Percentiles rank a stretch among this genome's conserved stretches.
phyloP scores from a whole-genome alignment of 2,888 invertebrate genomes.

The Empis stercorea region DNA sequence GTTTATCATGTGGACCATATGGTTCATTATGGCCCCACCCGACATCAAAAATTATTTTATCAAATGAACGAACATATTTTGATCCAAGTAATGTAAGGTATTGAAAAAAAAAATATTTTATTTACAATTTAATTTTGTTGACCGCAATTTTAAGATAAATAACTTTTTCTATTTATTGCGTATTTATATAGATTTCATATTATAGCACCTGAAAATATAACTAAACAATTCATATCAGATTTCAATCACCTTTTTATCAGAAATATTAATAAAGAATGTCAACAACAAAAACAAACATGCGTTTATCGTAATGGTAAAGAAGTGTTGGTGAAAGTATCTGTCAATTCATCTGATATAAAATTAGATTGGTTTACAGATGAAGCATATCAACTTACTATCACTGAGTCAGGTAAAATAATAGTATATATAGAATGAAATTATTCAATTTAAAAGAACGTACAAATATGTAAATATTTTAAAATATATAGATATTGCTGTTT shows the following conservation, averaged over 20 bases:
- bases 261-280: slow-evolving; percentile 48
- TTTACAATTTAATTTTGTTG: too few relatives aligned
- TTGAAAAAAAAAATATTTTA: too few relatives aligned
- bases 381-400: slow-evolving; percentile 48
- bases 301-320: slow-evolving; percentile 38
- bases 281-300: slow-evolving; percentile 39
- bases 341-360: slow-evolving; percentile 37
- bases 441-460: too few relatives aligned
- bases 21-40: slow-evolving; percentile 62
- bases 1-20: slow-evolving; percentile 52
- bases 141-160: not conserved
- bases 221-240: slow-evolving; percentile 40
- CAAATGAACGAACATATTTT: slow-evolving; percentile 38
- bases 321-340: slow-evolving; percentile 44
- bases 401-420: slow-evolving; percentile 43
- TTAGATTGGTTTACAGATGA: slow-evolving; percentile 59
- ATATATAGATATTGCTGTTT: slow-evolving; percentile 38
- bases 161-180: not conserved
- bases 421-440: not conserved
- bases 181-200: slow-evolving; percentile 39
- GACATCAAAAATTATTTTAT: slow-evolving; percentile 37
- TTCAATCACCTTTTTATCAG: slow-evolving; percentile 43
- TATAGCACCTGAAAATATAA: slow-evolving; percentile 37
- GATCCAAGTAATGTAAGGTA: slow-evolving; percentile 41
- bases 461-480: not conserved